A percentile compares a stretch with the other conserved stretches of the same genome.
These are phyloP conservation scores for Cuculus canorus DNA, from an alignment of 2,797 vertebrate genomes.

Conservation along the genomic window DNA sequence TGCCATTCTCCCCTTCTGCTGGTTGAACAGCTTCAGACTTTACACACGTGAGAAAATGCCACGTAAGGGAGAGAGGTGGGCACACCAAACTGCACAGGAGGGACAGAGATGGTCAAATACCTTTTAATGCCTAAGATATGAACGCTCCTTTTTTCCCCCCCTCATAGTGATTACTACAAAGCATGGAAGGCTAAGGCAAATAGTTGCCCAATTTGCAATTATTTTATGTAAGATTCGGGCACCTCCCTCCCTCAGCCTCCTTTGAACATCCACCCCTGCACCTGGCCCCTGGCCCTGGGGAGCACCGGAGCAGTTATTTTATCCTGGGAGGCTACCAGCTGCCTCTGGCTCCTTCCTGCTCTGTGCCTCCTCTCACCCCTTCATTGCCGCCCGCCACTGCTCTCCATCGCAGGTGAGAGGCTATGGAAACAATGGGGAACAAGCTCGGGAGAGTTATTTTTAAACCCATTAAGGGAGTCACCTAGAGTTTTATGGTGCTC, in stretches of 20 bases:
- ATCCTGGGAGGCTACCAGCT: background rate
- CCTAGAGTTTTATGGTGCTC: constrained; percentile 22
- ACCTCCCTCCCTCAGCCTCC: background rate
- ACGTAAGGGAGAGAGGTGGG: background rate
- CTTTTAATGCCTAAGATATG: background rate
- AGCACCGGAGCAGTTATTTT: background rate
- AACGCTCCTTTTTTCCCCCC: background rate
- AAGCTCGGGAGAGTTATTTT: background rate
- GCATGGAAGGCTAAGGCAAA: background rate
- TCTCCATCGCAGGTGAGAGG: background rate
- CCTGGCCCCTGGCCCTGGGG: background rate
- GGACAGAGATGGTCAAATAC: background rate
- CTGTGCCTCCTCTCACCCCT: background rate
- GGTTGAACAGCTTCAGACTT: background rate
- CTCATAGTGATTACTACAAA: fast-evolving
- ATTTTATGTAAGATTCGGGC: background rate
- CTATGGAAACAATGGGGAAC: background rate
- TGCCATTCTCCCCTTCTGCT: background rate
- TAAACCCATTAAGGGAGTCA: constrained; percentile 18
- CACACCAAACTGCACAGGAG: background rate
- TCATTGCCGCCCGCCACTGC: background rate
- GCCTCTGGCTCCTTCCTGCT: background rate
- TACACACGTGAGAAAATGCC: background rate
- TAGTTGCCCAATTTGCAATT: background rate
- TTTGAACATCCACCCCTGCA: background rate